phyloP scores from a whole-genome alignment of 2,797 vertebrate genomes.

The Kryptolebias ocellatus region DNA sequence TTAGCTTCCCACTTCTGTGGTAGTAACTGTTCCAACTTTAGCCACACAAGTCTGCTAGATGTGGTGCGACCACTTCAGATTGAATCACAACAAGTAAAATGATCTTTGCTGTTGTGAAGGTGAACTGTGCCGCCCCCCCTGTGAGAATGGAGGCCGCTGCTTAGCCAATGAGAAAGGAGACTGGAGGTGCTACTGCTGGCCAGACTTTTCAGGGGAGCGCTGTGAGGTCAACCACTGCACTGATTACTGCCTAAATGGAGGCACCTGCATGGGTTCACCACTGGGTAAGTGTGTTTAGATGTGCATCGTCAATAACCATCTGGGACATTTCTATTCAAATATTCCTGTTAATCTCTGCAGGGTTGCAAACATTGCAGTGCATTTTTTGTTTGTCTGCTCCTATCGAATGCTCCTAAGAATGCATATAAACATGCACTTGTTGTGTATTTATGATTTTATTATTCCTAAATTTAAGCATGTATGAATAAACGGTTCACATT shows the following conservation, averaged over 20 bases:
- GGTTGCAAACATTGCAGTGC: neutral
- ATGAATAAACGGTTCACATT: neutral
- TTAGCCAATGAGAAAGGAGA: conserved; percentile 95
- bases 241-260: conserved; percentile 96
- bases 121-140: conserved; percentile 90
- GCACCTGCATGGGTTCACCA: conserved; percentile 91
- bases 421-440: neutral
- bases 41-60: conserved; percentile 1
- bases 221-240: conserved; percentile 96
- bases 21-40: conserved; percentile 8
- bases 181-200: conserved; percentile 96
- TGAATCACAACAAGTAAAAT: conserved; percentile 20
- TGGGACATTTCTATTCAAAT: neutral
- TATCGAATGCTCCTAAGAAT: neutral
- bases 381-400: neutral
- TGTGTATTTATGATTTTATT: neutral
- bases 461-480: neutral
- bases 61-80: conserved; percentile 18
- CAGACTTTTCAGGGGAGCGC: conserved; percentile 94
- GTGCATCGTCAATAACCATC: neutral
- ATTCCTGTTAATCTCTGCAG: neutral
- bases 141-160: conserved; percentile 97
- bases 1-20: neutral
- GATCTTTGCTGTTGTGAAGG: conserved; percentile 77
- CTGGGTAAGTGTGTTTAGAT: conserved; percentile 84